Percentiles rank a stretch among this genome's conserved stretches.
Evolutionary conservation across 1,140 invertebrate species (phyloP).

Genomic region (Monomorium pharaonis): DNA sequence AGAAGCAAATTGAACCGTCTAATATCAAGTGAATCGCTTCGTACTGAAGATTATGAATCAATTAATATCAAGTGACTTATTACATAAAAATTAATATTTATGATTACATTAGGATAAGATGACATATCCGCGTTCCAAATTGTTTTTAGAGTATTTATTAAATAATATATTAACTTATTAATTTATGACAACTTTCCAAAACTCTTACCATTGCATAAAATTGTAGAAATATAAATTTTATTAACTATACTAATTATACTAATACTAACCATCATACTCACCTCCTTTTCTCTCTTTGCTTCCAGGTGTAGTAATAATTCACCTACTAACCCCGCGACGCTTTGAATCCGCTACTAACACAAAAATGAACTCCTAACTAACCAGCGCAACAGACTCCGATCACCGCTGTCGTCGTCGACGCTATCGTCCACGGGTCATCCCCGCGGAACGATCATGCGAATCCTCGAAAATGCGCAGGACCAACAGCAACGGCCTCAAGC

Average conservation of each 20-base stretch:
- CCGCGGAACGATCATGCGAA: constrained; percentile 81
- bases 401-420: background rate
- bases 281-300: constrained; percentile 72
- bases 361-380: constrained; percentile 46
- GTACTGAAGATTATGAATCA: background rate
- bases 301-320: constrained; percentile 75
- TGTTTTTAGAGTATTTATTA: background rate
- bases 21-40: background rate
- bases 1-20: background rate
- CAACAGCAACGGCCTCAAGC: constrained; percentile 83
- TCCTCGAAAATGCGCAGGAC: constrained; percentile 82
- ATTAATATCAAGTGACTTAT: background rate
- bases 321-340: constrained; percentile 50
- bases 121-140: background rate
- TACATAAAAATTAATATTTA: background rate
- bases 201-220: background rate
- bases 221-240: background rate
- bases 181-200: background rate
- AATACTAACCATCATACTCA: constrained; percentile 74
- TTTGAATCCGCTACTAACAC: constrained; percentile 30
- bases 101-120: background rate
- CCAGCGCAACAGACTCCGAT: background rate
- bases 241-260: constrained; percentile 67
- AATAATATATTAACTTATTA: constrained; percentile 19
- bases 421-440: constrained; percentile 15